A percentile compares a stretch with the other conserved stretches of the same genome.
Conservation (phyloP, 2,797 vertebrate species). For the Gymnothorax reevesii region DNA sequence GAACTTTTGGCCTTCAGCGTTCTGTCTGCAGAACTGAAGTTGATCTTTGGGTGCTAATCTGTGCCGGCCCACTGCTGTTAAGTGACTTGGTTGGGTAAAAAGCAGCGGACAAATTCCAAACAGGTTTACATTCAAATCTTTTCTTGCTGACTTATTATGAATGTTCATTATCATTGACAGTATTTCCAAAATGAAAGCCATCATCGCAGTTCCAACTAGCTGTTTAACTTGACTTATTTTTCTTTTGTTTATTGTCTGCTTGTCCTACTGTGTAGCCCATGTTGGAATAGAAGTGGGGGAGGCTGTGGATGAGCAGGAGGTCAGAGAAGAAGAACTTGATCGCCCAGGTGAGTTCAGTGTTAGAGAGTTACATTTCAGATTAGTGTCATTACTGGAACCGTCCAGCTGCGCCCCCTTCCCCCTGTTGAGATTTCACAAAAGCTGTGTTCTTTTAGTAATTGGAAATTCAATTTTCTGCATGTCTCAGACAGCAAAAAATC, state of each 20-base stretch:
- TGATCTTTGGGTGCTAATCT: too few relatives aligned
- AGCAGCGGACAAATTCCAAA: too few relatives aligned
- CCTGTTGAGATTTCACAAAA: neutral
- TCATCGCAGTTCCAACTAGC: neutral
- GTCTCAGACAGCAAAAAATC: neutral
- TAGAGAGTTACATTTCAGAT: neutral
- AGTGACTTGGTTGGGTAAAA: too few relatives aligned
- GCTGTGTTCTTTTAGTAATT: neutral
- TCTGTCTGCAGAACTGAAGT: too few relatives aligned
- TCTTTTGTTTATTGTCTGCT: neutral
- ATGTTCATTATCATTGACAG: neutral
- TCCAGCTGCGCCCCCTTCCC: neutral
- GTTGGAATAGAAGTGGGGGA: slow-evolving; percentile 72
- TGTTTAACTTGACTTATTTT: neutral
- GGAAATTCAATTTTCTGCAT: neutral
- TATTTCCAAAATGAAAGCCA: neutral
- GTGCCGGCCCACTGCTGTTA: too few relatives aligned
- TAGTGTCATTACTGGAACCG: neutral
- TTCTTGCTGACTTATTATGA: neutral
- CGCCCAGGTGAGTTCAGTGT: slow-evolving; percentile 76
- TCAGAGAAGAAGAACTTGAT: slow-evolving; percentile 72
- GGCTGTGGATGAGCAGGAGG: slow-evolving; percentile 65
- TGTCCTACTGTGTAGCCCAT: slow-evolving; percentile 53
- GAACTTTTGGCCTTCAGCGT: too few relatives aligned
- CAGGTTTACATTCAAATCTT: too few relatives aligned